Conservation (phyloP, 1,140 invertebrate species). For the Teleogryllus occipitalis region DNA sequence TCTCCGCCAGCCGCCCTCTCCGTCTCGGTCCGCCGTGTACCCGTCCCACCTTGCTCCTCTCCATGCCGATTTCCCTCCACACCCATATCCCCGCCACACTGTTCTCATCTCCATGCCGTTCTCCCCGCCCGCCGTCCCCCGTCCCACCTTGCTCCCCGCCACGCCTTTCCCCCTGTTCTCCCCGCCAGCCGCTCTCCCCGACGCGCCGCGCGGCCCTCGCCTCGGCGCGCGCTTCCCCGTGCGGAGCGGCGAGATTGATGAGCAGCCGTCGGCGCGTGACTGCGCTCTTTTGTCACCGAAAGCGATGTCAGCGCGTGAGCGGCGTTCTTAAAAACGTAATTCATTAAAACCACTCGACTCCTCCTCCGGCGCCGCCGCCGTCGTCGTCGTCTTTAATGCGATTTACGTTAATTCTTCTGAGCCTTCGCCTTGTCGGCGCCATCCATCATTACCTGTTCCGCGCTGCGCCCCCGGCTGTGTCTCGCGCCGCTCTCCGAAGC, state of each 20-base stretch:
- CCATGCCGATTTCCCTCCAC: too few relatives aligned
- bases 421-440: neutral
- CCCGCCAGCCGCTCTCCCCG: neutral
- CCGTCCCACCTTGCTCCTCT: too few relatives aligned
- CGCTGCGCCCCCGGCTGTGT: too few relatives aligned
- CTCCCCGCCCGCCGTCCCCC: neutral
- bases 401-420: neutral
- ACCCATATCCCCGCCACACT: neutral
- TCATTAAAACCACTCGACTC: neutral
- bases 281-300: neutral
- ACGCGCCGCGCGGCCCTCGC: neutral
- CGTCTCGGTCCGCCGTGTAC: too few relatives aligned
- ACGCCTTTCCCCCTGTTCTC: neutral
- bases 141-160: too few relatives aligned
- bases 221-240: too few relatives aligned
- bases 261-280: neutral
- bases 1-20: too few relatives aligned
- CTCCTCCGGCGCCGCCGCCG: too few relatives aligned
- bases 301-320: constrained; percentile 2
- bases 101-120: neutral
- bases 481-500: too few relatives aligned
- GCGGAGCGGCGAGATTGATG: neutral
- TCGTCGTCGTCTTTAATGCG: neutral
- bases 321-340: neutral
- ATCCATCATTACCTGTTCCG: neutral